Evolutionary conservation across 23 tunicate species (phyloP).

Genomic region (Phallusia fumigata): DNA sequence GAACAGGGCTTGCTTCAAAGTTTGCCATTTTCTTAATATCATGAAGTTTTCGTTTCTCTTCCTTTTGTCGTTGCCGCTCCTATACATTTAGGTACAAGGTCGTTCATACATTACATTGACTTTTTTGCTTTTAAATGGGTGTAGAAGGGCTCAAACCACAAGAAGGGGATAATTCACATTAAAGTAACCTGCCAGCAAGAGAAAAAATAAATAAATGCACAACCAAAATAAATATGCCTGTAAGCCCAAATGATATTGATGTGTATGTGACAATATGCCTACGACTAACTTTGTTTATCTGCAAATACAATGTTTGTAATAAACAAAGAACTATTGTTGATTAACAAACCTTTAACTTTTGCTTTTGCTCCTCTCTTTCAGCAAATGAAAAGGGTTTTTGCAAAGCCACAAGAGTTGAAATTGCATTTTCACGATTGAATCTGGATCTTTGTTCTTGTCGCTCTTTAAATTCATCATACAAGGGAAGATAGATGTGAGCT

Average conservation of each 20-base stretch:
- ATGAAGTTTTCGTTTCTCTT: constrained; percentile 25
- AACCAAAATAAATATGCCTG: too few relatives aligned
- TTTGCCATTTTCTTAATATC: constrained; percentile 40
- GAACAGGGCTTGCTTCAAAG: constrained; percentile 70
- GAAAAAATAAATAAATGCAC: too few relatives aligned
- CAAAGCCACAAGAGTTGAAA: constrained; percentile 51
- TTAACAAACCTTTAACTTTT: constrained; percentile 31
- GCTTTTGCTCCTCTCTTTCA: constrained; percentile 49
- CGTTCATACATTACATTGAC: too few relatives aligned
- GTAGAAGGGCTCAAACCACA: too few relatives aligned
- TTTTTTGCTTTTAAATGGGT: too few relatives aligned
- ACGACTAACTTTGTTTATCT: too few relatives aligned
- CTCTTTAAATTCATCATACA: constrained; percentile 77
- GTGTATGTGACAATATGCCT: too few relatives aligned
- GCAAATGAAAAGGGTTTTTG: constrained; percentile 81
- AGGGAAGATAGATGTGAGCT: constrained; percentile 78
- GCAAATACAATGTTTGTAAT: too few relatives aligned
- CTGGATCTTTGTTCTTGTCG: constrained; percentile 75
- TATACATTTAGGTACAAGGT: background rate
- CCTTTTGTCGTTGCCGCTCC: constrained; percentile 26
- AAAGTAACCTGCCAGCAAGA: too few relatives aligned
- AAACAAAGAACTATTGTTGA: too few relatives aligned
- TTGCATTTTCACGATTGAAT: constrained; percentile 59
- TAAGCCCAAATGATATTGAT: too few relatives aligned
- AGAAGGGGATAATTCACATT: too few relatives aligned